Evolutionary conservation across 2,113 vertebrate genomes (phyloP).

Genomic region (Seriola aureovittata): DNA sequence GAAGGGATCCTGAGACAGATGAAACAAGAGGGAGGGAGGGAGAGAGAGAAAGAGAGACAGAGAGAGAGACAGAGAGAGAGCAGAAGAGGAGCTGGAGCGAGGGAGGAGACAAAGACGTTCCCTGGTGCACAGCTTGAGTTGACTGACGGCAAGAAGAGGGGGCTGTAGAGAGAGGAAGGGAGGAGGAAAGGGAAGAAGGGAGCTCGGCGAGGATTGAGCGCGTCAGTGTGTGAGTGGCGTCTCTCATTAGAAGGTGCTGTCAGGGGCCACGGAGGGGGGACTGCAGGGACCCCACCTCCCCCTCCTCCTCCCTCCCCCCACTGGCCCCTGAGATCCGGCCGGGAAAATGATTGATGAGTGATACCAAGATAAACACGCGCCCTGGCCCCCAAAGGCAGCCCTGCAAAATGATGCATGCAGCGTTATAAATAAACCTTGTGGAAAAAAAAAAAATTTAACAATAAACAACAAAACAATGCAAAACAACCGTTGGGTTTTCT

Average conservation of each 20-base stretch:
- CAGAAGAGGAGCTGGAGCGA: conserved; percentile 42
- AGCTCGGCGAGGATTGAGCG: conserved; percentile 64
- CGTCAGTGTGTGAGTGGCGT: conserved; percentile 81
- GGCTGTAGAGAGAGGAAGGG: conserved; percentile 36
- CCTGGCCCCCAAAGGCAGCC: conserved; percentile 75
- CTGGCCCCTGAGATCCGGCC: conserved; percentile 79
- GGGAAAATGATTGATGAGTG: conserved; percentile 86
- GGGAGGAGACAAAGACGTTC: conserved; percentile 70
- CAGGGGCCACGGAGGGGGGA: conserved; percentile 81
- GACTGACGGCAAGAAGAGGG: conserved; percentile 68
- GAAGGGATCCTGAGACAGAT: conserved; percentile 68
- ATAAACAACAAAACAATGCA: conserved; percentile 75
- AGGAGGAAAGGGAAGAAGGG: conserved; percentile 61
- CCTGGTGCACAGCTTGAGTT: conserved; percentile 60
- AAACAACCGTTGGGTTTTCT: conserved; percentile 62
- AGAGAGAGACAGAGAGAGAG: conserved; percentile 27
- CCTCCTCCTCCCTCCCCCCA: conserved; percentile 54
- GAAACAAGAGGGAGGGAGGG: conserved; percentile 57
- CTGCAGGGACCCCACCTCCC: conserved; percentile 72
- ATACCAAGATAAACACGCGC: conserved; percentile 84
- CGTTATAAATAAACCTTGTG: conserved; percentile 79
- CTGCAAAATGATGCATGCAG: conserved; percentile 82
- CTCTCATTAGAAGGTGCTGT: conserved; percentile 87
- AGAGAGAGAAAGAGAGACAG: conserved; percentile 21
- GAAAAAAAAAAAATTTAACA: conserved; percentile 46